phyloP scores from a whole-genome alignment of 2,888 invertebrate species.

The Papilio gigon region DNA sequence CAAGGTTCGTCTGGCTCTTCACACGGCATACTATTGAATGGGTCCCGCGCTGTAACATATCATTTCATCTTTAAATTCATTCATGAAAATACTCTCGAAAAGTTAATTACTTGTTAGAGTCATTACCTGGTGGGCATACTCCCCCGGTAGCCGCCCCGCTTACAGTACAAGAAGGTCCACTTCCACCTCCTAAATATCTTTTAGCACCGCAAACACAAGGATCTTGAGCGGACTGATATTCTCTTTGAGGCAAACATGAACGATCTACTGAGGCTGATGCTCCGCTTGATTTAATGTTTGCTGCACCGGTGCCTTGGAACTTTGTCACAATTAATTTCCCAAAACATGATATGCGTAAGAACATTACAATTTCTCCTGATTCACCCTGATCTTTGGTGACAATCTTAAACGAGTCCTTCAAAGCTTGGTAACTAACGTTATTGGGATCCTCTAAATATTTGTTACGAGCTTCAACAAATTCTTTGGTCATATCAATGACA shows the following conservation, averaged over 20 bases:
- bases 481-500: slow-evolving; percentile 82
- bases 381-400: slow-evolving; percentile 72
- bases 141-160: slow-evolving; percentile 49
- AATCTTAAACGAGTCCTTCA: slow-evolving; percentile 84
- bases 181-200: slow-evolving; percentile 46
- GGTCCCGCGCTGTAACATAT: slow-evolving; percentile 57
- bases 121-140: slow-evolving; percentile 61
- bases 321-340: slow-evolving; percentile 85
- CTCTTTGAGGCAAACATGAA: slow-evolving; percentile 65
- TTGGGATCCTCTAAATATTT: slow-evolving; percentile 74
- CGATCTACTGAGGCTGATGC: slow-evolving; percentile 60
- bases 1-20: slow-evolving; percentile 70
- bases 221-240: slow-evolving; percentile 60
- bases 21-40: slow-evolving; percentile 70
- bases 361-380: slow-evolving; percentile 83
- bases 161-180: slow-evolving; percentile 47
- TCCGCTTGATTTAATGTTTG: slow-evolving; percentile 53
- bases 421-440: slow-evolving; percentile 78
- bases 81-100: neutral
- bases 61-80: neutral
- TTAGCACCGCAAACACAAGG: slow-evolving; percentile 71
- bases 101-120: too few relatives aligned
- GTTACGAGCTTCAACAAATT: slow-evolving; percentile 82
- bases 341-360: slow-evolving; percentile 85
- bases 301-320: slow-evolving; percentile 78